A percentile compares a stretch with the other conserved stretches of the same genome.
phyloP scores from a whole-genome alignment of 2,888 invertebrate species.

The Standfussiana lucernea region DNA sequence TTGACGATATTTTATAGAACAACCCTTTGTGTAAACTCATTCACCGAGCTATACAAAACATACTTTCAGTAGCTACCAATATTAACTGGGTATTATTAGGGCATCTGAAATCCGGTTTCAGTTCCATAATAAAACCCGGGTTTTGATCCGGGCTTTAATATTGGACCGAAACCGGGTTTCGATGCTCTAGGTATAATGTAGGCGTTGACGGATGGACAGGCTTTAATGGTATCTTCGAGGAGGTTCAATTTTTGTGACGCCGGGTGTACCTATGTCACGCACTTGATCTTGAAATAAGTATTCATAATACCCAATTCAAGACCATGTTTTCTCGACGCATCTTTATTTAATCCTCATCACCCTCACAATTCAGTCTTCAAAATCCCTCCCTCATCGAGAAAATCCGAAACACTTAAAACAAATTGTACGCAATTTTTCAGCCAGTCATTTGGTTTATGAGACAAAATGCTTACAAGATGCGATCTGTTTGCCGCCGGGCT shows the following conservation, averaged over 20 bases:
- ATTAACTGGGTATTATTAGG: too few species aligned
- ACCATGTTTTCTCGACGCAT: neutral
- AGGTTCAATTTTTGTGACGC: too few species aligned
- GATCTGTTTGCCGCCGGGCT: conserved; percentile 40
- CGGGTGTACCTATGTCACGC: too few species aligned
- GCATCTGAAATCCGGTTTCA: too few species aligned
- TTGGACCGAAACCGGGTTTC: too few species aligned
- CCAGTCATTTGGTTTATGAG: conserved; percentile 47
- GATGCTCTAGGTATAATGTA: too few species aligned
- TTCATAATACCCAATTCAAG: neutral
- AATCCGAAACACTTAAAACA: conserved; percentile 21
- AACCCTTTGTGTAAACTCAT: neutral
- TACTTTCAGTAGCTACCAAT: too few species aligned
- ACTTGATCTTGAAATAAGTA: neutral
- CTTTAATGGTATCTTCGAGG: too few species aligned
- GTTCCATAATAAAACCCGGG: too few species aligned
- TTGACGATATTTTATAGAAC: neutral
- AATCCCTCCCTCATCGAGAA: neutral
- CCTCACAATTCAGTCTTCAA: neutral
- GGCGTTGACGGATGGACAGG: too few species aligned
- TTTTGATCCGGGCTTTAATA: too few species aligned
- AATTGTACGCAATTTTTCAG: conserved; percentile 35
- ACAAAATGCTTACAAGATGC: conserved; percentile 48
- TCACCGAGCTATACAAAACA: too few species aligned
- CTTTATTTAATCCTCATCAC: neutral